A percentile compares a stretch with the other conserved stretches of the same genome.
These are phyloP conservation scores for Tenrec ecaudatus DNA, from an alignment of 2,113 vertebrate genomes.

Conservation along the genomic window DNA sequence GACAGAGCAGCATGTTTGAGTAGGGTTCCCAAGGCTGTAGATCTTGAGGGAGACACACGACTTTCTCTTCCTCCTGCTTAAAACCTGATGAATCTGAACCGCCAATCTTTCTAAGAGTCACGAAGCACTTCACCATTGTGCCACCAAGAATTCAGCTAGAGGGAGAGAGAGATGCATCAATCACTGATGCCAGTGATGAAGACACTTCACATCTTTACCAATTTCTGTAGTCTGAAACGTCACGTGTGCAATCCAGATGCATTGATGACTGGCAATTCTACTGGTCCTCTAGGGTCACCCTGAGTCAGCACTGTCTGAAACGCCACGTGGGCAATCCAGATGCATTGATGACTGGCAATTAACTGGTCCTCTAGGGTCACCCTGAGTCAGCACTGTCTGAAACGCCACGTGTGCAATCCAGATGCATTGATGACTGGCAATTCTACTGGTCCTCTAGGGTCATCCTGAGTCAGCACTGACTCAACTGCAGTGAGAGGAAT, in stretches of 20 bases:
- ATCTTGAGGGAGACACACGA: not conserved
- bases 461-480: no score
- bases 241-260: not conserved
- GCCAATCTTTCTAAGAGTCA: not conserved
- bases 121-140: not conserved
- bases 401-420: not conserved
- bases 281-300: no score
- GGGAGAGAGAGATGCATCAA: not conserved
- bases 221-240: not conserved
- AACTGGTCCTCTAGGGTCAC: no score
- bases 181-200: not conserved
- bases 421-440: not conserved
- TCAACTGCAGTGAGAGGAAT: not conserved
- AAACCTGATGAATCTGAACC: not conserved
- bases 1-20: no score
- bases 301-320: no score
- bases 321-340: not conserved
- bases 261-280: not conserved
- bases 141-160: not conserved
- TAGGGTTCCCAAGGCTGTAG: not conserved
- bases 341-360: not conserved
- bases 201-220: not conserved
- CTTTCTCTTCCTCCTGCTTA: not conserved
- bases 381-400: no score
- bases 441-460: not conserved